Percentiles rank a stretch among this genome's conserved stretches.
phyloP scores from a whole-genome alignment of 2,888 invertebrate species.

The Acrocera orbiculus region DNA sequence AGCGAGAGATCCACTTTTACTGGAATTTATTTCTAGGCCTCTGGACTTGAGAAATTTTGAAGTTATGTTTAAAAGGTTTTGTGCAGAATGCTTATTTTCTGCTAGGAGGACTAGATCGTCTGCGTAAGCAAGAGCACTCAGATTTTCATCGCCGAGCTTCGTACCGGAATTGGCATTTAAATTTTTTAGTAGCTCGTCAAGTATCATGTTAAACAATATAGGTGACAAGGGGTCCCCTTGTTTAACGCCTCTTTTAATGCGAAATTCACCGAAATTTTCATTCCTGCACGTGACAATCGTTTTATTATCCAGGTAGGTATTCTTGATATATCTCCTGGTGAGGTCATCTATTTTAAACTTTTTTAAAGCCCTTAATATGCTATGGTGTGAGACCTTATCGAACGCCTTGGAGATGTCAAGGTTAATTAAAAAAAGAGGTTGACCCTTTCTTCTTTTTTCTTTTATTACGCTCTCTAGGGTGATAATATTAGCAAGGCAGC shows the following conservation, averaged over 20 bases:
- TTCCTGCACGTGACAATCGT: neutral
- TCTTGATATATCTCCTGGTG: neutral
- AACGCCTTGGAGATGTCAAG: conserved; percentile 4
- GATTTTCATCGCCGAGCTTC: neutral
- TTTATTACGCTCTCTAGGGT: neutral
- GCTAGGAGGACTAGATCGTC: neutral
- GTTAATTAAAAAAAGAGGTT: neutral
- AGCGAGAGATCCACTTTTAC: too few relatives aligned
- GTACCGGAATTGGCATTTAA: neutral
- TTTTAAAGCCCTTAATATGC: neutral
- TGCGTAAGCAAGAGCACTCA: neutral
- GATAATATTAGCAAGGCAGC: neutral
- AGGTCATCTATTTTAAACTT: neutral
- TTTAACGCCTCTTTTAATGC: neutral
- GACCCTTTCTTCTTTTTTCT: too few relatives aligned
- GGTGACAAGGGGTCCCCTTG: conserved; percentile 5
- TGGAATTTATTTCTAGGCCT: neutral
- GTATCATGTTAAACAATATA: neutral
- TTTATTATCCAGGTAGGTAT: neutral
- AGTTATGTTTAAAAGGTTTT: neutral
- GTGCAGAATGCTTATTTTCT: neutral
- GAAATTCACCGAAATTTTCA: neutral
- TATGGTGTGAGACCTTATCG: conserved; percentile 2
- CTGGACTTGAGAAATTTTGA: neutral
- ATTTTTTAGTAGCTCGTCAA: neutral